A percentile compares a stretch with the other conserved stretches of the same genome.
These are phyloP conservation scores for Platyura marginata DNA, from an alignment of 1,140 invertebrate species.

Conservation along the genomic window DNA sequence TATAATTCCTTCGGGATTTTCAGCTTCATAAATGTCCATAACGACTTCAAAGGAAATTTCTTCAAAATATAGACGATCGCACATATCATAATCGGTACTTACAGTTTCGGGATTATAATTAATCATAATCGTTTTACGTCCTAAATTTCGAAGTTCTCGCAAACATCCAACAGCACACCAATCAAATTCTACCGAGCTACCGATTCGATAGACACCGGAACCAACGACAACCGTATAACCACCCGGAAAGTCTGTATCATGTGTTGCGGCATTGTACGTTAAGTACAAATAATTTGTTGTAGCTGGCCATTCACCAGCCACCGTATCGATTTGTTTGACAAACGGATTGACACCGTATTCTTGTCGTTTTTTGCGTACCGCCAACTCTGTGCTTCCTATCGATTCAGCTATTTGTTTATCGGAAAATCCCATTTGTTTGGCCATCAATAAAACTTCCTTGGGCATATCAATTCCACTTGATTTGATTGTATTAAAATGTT, in stretches of 20 bases:
- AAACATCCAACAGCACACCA: slow-evolving; percentile 98
- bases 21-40: slow-evolving; percentile 94
- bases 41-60: slow-evolving; percentile 99
- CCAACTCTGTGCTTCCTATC: slow-evolving; percentile 72
- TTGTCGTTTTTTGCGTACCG: slow-evolving; percentile 51
- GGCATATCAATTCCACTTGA: slow-evolving; percentile 31
- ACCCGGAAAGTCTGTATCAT: slow-evolving; percentile 74
- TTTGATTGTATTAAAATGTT: slow-evolving; percentile 47
- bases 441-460: slow-evolving; percentile 44
- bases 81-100: slow-evolving; percentile 99
- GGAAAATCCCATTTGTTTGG: slow-evolving; percentile 91
- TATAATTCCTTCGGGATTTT: slow-evolving; percentile 87
- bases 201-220: slow-evolving; percentile 97
- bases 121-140: slow-evolving; percentile 90
- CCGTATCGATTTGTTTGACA: slow-evolving; percentile 98
- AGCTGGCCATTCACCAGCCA: slow-evolving; percentile 98
- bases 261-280: slow-evolving; percentile 79
- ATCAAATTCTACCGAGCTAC: slow-evolving; percentile 98
- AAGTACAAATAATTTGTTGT: slow-evolving; percentile 95
- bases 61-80: slow-evolving; percentile 95
- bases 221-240: slow-evolving; percentile 73
- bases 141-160: slow-evolving; percentile 68
- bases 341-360: slow-evolving; percentile 62
- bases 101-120: slow-evolving; percentile 99
- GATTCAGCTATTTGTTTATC: slow-evolving; percentile 89